A percentile compares a stretch with the other conserved stretches of the same genome.
Evolutionary conservation across 1,140 invertebrate species (phyloP).

Genomic region (Drosophila repletoides): DNA sequence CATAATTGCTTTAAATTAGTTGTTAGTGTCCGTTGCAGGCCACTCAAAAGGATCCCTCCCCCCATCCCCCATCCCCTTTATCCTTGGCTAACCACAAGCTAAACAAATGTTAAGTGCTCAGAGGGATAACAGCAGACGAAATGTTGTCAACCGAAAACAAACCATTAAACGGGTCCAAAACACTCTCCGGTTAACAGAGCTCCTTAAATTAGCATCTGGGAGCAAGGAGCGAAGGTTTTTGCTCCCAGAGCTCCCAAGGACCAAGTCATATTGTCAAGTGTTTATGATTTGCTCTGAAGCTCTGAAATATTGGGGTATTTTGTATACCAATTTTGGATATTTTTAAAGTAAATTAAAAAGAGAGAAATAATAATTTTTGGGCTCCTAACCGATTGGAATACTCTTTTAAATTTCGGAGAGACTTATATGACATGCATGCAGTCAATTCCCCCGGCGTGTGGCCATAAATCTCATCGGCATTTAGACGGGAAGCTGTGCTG

Average conservation of each 20-base stretch:
- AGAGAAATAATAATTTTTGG: too few species aligned
- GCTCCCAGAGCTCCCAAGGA: background rate
- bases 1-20: constrained; percentile 80
- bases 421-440: too few species aligned
- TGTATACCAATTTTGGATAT: too few species aligned
- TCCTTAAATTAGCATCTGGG: constrained; percentile 59
- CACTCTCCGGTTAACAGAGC: constrained; percentile 40
- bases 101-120: constrained; percentile 65
- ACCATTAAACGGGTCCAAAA: constrained; percentile 77
- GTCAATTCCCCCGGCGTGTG: constrained; percentile 44
- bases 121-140: constrained; percentile 38
- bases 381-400: too few species aligned
- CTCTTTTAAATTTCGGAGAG: background rate
- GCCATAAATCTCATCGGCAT: constrained; percentile 60
- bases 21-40: constrained; percentile 56
- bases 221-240: background rate
- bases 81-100: constrained; percentile 48
- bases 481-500: constrained; percentile 43
- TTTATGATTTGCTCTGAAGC: too few species aligned
- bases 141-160: constrained; percentile 80
- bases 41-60: background rate
- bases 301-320: too few species aligned
- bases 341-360: too few species aligned
- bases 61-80: background rate
- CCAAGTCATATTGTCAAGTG: constrained; percentile 71